Percentiles rank a stretch among this genome's conserved stretches.
Evolutionary conservation across 2,888 invertebrate genomes (phyloP).

Genomic region (Sericinus montela): DNA sequence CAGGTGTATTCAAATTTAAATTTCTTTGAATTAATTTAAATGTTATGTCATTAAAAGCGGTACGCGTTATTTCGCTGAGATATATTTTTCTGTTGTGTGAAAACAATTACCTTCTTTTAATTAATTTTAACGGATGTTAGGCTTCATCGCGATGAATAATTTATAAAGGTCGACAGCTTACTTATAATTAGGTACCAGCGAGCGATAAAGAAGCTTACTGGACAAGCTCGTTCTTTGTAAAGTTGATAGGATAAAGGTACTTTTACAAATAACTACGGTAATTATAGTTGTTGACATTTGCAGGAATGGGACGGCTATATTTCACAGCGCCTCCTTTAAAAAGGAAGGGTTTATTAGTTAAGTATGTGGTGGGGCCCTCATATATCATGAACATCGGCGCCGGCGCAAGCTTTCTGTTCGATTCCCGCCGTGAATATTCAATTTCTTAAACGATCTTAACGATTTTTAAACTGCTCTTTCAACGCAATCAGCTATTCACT

Average conservation of each 20-base stretch:
- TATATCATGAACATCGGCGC: constrained; percentile 67
- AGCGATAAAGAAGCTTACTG: constrained; percentile 11
- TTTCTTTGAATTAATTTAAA: constrained; percentile 7
- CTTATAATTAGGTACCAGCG: constrained; percentile 17
- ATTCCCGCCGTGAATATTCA: constrained; percentile 50
- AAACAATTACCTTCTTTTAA: constrained; percentile 20
- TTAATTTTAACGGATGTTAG: constrained; percentile 19
- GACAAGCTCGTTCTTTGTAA: constrained; percentile 5
- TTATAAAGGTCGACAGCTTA: constrained; percentile 12
- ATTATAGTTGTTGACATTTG: constrained; percentile 12
- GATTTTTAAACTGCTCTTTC: constrained; percentile 24
- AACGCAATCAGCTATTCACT: constrained; percentile 20
- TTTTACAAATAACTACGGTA: constrained; percentile 15
- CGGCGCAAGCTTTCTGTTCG: constrained; percentile 56
- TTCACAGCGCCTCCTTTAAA: constrained; percentile 42
- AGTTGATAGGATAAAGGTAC: constrained; percentile 5
- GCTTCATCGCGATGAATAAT: constrained; percentile 15
- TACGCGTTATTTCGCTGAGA: constrained; percentile 8
- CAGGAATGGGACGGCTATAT: constrained; percentile 48
- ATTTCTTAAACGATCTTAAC: constrained; percentile 37
- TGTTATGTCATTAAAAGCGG: constrained; percentile 13
- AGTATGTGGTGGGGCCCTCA: constrained; percentile 61
- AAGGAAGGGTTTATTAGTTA: constrained; percentile 62
- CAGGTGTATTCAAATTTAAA: constrained; percentile 11
- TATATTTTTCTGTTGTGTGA: constrained; percentile 14